Conservation (phyloP, 2,113 vertebrate genomes). For the Stigmatopora argus region DNA sequence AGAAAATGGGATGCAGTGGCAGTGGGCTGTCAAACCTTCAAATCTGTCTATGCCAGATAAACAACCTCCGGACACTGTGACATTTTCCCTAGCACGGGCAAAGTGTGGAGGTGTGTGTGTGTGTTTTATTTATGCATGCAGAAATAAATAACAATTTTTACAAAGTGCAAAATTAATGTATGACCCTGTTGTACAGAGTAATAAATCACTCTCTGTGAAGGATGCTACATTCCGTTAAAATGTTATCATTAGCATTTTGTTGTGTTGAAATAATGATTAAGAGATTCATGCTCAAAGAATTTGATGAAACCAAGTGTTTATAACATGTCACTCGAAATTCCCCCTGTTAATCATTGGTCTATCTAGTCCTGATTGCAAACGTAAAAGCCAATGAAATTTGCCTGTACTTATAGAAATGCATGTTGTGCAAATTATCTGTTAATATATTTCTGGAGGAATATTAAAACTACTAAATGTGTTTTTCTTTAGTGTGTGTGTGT, state of each 20-base stretch:
- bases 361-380: constrained; percentile 48
- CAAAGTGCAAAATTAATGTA: constrained; percentile 66
- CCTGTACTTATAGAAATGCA: constrained; percentile 23
- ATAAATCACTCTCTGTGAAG: constrained; percentile 64
- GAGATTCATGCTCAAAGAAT: constrained; percentile 63
- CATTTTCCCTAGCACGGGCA: constrained; percentile 52
- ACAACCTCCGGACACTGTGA: constrained; percentile 61
- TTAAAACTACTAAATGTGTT: neutral
- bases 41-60: constrained; percentile 68
- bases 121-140: constrained; percentile 68
- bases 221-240: constrained; percentile 54
- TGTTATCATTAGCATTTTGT: constrained; percentile 70
- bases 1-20: constrained; percentile 20
- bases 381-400: constrained; percentile 40
- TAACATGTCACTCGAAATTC: constrained; percentile 48
- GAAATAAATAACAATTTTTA: constrained; percentile 63
- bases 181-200: constrained; percentile 60
- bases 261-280: constrained; percentile 54
- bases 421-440: neutral
- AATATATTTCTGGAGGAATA: neutral
- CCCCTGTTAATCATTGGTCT: constrained; percentile 53
- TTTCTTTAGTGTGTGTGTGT: neutral
- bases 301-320: constrained; percentile 55
- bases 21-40: constrained; percentile 59
- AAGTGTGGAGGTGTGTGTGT: constrained; percentile 31